Evolutionary conservation across 2,113 vertebrate genomes (phyloP).

Genomic region (Nanorana parkeri): DNA sequence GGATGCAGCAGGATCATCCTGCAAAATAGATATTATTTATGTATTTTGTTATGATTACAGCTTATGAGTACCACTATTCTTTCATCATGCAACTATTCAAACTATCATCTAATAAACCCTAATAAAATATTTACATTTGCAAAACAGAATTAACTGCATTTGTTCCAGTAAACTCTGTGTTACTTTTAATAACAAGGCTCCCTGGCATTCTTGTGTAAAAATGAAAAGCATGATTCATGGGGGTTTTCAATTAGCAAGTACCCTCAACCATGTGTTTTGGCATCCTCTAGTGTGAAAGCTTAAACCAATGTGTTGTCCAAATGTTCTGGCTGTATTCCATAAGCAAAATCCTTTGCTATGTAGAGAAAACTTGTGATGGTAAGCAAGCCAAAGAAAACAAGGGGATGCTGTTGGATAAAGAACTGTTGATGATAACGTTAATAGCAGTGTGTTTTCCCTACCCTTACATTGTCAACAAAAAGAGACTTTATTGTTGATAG

Average conservation of each 20-base stretch:
- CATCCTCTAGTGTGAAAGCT: neutral
- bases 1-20: too few species aligned
- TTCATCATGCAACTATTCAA: too few species aligned
- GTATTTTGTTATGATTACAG: too few species aligned
- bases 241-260: neutral
- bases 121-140: too few species aligned
- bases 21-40: too few species aligned
- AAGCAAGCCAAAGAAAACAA: conserved; percentile 9
- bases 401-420: neutral
- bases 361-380: conserved; percentile 8
- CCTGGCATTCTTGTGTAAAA: too few species aligned
- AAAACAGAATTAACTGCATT: too few species aligned
- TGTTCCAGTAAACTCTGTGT: too few species aligned
- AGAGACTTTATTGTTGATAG: neutral
- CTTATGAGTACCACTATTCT: too few species aligned
- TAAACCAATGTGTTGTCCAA: conserved; percentile 8
- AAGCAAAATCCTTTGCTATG: conserved; percentile 4
- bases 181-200: too few species aligned
- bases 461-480: neutral
- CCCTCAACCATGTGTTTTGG: neutral
- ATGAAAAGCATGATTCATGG: too few species aligned
- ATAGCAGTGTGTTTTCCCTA: neutral
- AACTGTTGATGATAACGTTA: conserved; percentile 5
- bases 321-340: conserved; percentile 16
- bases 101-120: too few species aligned